Evolutionary conservation across 1,140 invertebrate genomes (phyloP), one percentile per base, ranked within the genome.

Genomic region (Apis laboriosa): DNA sequence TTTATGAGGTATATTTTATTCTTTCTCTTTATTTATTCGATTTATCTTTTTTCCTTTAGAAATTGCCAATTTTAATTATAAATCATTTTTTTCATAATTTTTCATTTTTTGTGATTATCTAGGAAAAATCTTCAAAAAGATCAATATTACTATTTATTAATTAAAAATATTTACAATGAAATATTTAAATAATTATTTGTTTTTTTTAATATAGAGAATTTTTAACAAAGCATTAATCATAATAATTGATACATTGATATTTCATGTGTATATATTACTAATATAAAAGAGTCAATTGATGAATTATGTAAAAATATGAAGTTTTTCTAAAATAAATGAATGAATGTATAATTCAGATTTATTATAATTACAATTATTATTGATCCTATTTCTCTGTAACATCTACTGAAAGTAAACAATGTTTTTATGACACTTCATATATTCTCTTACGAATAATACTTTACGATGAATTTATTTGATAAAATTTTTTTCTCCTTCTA

Each of bases 401-500:
- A 2, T 49, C 34, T 34, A 60, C 5, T 21, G 0, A 79, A 72
- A 66, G 79, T 81, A 81, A 81, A 81, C 72, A 81, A 67, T 66
- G 24, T 8, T 9, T 49, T 5, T 11, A 60, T 15, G 56, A 24
- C 43, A 67, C 15, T 70, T 4, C 55, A 51, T 34, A 66, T 56
- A 67, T 12, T 28, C 13, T 28, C 19, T 73, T 21, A n/a, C 28
- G 43, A 55, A 1, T 72, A 15, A 19, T 11, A 72, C 56, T 55
- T 55, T 55, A 72, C 24, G 9, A 17, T 56, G 11, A 19, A 19
- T 34, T 17, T 34, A 43, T 56, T 13, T 19, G 11, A 56, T 43
- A 8, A 68, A 68, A 68, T 43, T 43, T 77, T 12, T 49, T 43
- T 24, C 56, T 11, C 24, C 24, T 24, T 19, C 28, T 66, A 17